Base-by-base conservation (phyloP, 2,113 vertebrate genomes). In the Nymphicus hollandicus region DNA sequence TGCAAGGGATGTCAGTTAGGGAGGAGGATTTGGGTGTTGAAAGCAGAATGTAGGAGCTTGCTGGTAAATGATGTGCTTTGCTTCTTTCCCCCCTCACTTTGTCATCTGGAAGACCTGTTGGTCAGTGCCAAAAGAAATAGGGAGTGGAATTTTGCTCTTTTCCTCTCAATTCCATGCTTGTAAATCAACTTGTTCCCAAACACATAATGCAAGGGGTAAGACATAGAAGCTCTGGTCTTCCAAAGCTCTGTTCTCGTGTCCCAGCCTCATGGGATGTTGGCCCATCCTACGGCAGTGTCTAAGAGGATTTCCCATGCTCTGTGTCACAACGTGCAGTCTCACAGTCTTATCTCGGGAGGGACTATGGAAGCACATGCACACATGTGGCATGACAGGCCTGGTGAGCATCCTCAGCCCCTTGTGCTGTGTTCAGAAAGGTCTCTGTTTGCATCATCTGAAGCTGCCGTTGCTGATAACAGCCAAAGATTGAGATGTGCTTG, bases 351-450 rank as follows among this genome's bases (percentile, higher is more conserved):
- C 58, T 53, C 24, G 49, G 56, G 27, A 72, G 44, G 60, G 29
- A 9, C 31, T 24, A 7, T 11, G 79, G 74, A 11, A 37, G n/a
- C 41, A 22, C 9, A 4, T 4, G 28, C 18, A 5, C 11, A 12
- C 1, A 1, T 5, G 14, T 27, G 65, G 31, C 6, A 2, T 4
- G 39, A 13, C 0, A 5, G 24, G 28, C 24, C 58, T 7, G 24
- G 29, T 41, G 39, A 81, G 4, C 33, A 39, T 17, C 46, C 60
- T 41, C 33, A 20, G 79, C 49, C 37, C 33, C 44, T 15, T 37
- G 25, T 58, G 41, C 7, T 5, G 0, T 6, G 7, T 33, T 71
- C 56, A 11, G 1, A 49, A 70, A 53, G 23, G 35, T 25, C 43
- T 18, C 17, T 44, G 17, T 64, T 28, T 25, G 18, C 37, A 2